phyloP scores from a whole-genome alignment of 2,113 vertebrate genomes.

The Oreochromis tanganicae region DNA sequence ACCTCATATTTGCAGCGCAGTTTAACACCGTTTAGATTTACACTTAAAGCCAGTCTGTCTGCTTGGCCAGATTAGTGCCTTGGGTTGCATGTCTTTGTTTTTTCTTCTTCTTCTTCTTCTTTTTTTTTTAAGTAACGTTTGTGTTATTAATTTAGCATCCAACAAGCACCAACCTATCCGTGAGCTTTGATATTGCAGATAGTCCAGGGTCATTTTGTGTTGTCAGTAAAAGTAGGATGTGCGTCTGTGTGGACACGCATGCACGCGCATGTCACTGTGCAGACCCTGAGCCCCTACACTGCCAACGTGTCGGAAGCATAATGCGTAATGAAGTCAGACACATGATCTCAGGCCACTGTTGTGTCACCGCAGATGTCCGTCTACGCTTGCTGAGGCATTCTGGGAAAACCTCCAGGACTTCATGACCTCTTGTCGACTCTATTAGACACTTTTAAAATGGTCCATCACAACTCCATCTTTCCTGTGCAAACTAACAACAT shows the following conservation, averaged over 20 bases:
- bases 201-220: not conserved
- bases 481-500: not conserved
- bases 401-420: constrained; percentile 9
- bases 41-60: constrained; percentile 45
- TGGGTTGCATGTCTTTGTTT: constrained; percentile 23
- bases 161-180: not conserved
- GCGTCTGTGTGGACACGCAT: not conserved
- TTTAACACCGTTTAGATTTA: constrained; percentile 71
- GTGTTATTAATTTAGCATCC: not conserved
- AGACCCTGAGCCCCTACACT: not conserved
- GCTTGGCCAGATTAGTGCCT: not conserved
- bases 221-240: not conserved
- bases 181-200: not conserved
- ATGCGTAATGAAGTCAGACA: constrained; percentile 20
- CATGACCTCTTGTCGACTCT: not conserved
- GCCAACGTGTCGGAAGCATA: not conserved
- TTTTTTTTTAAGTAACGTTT: constrained; percentile 1
- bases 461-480: constrained; percentile 4
- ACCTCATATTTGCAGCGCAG: constrained; percentile 67
- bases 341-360: constrained; percentile 11
- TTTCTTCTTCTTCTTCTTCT: not conserved
- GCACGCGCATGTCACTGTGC: not conserved
- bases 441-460: not conserved
- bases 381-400: constrained; percentile 16
- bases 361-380: constrained; percentile 29